Conservation (phyloP, 2,113 vertebrate species). For the Nannobrachium achirus region DNA sequence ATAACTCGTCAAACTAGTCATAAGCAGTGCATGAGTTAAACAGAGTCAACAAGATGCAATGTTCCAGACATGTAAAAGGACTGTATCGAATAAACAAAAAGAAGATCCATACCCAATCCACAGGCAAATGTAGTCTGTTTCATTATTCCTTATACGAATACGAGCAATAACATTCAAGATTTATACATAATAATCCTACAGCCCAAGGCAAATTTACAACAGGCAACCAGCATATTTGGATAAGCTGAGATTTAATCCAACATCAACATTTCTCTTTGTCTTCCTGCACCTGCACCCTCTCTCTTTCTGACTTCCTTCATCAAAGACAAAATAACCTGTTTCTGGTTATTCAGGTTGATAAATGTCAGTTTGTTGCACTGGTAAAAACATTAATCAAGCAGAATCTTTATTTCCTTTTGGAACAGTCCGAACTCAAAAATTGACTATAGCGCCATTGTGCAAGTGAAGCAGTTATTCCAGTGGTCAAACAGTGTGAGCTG, state of each 20-base stretch:
- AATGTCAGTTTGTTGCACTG: too few species aligned
- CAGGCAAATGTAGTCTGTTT: slow-evolving; percentile 5
- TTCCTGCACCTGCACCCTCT: not conserved
- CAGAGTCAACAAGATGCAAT: too few species aligned
- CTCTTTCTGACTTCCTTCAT: not conserved
- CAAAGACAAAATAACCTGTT: too few species aligned
- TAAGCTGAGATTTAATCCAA: slow-evolving; percentile 46
- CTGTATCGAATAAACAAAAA: not conserved
- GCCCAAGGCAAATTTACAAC: slow-evolving; percentile 41
- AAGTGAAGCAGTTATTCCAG: too few species aligned
- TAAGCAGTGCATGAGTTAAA: too few species aligned
- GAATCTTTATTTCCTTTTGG: too few species aligned
- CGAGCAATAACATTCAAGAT: slow-evolving; percentile 43
- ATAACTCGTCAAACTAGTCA: too few species aligned
- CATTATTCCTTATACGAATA: slow-evolving; percentile 28
- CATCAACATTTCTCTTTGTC: not conserved
- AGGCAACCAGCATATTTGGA: slow-evolving; percentile 38
- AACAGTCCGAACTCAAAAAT: too few species aligned
- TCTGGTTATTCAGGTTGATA: too few species aligned
- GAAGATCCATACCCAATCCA: not conserved
- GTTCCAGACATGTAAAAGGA: not conserved
- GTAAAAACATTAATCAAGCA: too few species aligned
- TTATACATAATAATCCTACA: slow-evolving; percentile 27
- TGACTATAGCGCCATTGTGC: too few species aligned
- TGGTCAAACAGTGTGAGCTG: too few species aligned